Base-by-base conservation (phyloP, 1,140 invertebrate species). In the Magallana gigas region DNA sequence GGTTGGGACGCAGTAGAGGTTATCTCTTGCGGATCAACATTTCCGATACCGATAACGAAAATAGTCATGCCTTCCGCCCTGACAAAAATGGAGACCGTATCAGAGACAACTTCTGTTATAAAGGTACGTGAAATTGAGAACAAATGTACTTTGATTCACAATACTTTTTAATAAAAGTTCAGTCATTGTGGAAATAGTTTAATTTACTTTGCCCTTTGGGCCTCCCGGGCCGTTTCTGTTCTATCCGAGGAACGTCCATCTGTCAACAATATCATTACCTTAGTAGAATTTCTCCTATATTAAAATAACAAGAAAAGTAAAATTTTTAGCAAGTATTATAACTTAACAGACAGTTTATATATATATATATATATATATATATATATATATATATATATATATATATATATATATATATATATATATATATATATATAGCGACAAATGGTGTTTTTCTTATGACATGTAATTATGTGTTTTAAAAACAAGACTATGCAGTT, bases 41-140 rank as follows among this genome's bases (percentile, higher is more conserved):
- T 83, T 12, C 89, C 90, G 0, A 91, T 86, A 5, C 90, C 90
- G 1, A 90, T 82, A 7, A 88, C 60, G 58, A 91, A 90, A 12
- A 91, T 87, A 1, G 60, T 64, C n/a, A 91, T 84, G 3, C 86
- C 82, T 5, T 87, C 57, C 29, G 57, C 56, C 80, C 89, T 85
- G 12, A 60, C 71, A 29, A 36, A 9, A 76, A 36, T 48, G 5
- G 5, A 48, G 36, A 48, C 36, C 36, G 36, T 48, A 48, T 48
- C 5, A 48, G 36, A 48, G 36, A 48, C 36, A 48, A 48, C 5
- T 48, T 48, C 36, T 48, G 36, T 48, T 48, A 48, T 48, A 48
- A 48, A 48, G 36, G 36, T 48, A 48, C 36, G 36, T 48, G 8
- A 18, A 2, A 84, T 56, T 6, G 88, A 86, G n/a, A 86, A 76